Conservation (phyloP, 2,797 vertebrate genomes). For the Tapirus indicus region DNA sequence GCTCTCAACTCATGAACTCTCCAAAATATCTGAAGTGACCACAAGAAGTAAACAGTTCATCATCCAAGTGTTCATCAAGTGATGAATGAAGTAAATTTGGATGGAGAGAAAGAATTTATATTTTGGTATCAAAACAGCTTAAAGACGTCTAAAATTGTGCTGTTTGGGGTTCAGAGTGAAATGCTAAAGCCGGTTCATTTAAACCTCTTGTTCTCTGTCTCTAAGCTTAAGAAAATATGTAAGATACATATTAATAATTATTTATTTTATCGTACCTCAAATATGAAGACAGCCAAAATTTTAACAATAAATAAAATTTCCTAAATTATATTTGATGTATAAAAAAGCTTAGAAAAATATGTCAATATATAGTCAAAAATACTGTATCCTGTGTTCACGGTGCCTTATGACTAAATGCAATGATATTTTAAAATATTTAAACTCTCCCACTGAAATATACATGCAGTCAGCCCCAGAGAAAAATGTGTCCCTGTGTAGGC, state of each 20-base stretch:
- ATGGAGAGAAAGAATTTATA: neutral
- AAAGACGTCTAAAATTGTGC: neutral
- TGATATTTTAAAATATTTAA: slow-evolving; percentile 71
- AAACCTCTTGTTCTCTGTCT: neutral
- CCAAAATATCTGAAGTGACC: neutral
- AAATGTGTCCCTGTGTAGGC: neutral
- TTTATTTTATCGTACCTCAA: neutral
- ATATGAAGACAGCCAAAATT: neutral
- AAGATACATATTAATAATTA: neutral
- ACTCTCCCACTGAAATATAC: slow-evolving; percentile 64
- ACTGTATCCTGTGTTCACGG: neutral
- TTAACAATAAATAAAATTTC: neutral
- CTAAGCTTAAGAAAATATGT: neutral
- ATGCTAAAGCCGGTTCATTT: neutral
- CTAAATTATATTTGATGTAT: neutral
- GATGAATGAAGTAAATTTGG: neutral
- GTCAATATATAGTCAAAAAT: neutral
- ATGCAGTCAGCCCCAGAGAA: slow-evolving; percentile 52
- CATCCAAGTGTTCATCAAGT: neutral
- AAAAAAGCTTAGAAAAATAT: slow-evolving; percentile 62
- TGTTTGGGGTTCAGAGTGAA: neutral
- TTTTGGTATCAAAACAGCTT: neutral
- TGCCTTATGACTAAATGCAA: slow-evolving; percentile 35
- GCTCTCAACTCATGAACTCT: neutral
- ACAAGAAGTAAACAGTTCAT: neutral